A percentile compares a stretch with the other conserved stretches of the same genome.
phyloP scores from a whole-genome alignment of 2,888 invertebrate species.

The Autographa pulchrina region DNA sequence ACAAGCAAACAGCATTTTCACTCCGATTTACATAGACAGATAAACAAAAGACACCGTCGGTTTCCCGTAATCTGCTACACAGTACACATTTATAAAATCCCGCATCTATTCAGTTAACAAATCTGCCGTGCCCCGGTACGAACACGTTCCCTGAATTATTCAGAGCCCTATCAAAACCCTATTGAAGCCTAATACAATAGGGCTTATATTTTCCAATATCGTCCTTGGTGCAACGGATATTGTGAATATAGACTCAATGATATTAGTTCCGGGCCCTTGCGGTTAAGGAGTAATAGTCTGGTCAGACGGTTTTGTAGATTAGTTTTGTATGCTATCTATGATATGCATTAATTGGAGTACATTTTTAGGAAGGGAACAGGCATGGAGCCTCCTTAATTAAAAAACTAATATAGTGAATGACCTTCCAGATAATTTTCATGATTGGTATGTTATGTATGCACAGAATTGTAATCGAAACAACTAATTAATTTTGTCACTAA shows the following conservation, averaged over 20 bases:
- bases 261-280: background rate
- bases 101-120: background rate
- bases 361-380: too few species aligned
- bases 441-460: too few species aligned
- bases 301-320: background rate
- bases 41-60: background rate
- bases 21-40: background rate
- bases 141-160: slow-evolving; percentile 7
- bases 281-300: background rate
- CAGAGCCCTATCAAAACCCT: background rate
- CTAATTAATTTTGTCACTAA: too few species aligned
- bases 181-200: background rate
- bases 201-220: slow-evolving; percentile 3
- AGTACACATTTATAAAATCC: slow-evolving; percentile 1
- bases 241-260: slow-evolving; percentile 2
- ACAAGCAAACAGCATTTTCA: background rate
- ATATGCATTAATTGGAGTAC: too few species aligned
- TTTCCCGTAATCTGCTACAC: background rate
- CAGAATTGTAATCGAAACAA: too few species aligned
- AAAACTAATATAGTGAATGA: too few species aligned
- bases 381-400: too few species aligned
- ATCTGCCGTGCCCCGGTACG: background rate
- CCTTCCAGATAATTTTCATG: too few species aligned
- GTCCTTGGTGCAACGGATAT: background rate
- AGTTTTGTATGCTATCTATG: too few species aligned